Conservation (phyloP, 2,888 invertebrate genomes). For the Noctua janthina region DNA sequence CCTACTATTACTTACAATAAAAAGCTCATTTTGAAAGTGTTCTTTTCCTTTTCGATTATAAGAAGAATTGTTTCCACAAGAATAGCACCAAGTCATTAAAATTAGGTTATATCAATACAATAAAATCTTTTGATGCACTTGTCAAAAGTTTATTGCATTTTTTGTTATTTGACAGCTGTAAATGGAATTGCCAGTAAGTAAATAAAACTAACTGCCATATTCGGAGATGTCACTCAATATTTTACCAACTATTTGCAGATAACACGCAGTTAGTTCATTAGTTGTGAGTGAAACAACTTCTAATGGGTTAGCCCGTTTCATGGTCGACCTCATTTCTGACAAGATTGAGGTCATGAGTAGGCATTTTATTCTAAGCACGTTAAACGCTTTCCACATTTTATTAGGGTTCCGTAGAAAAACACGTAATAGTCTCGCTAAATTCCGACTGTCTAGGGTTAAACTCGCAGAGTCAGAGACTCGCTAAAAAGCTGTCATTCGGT, state of each 20-base stretch:
- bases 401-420: neutral
- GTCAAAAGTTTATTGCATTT: constrained; percentile 72
- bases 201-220: neutral
- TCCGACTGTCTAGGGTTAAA: too few relatives aligned
- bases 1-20: constrained; percentile 90
- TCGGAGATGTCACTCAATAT: neutral
- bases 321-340: neutral
- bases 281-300: too few relatives aligned
- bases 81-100: constrained; percentile 83
- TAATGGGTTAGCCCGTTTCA: neutral
- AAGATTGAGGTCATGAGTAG: neutral
- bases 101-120: constrained; percentile 70
- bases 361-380: neutral
- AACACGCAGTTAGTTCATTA: too few relatives aligned
- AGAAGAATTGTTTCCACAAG: constrained; percentile 68
- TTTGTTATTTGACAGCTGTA: constrained; percentile 45
- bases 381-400: neutral
- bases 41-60: constrained; percentile 66
- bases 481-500: too few relatives aligned
- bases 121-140: constrained; percentile 66
- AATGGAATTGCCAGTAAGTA: constrained; percentile 16
- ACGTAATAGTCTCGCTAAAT: neutral
- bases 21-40: constrained; percentile 90
- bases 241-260: neutral
- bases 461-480: too few relatives aligned